These are phyloP conservation scores for Bombus confusus DNA, from an alignment of 1,140 invertebrate species.

Conservation along the genomic window DNA sequence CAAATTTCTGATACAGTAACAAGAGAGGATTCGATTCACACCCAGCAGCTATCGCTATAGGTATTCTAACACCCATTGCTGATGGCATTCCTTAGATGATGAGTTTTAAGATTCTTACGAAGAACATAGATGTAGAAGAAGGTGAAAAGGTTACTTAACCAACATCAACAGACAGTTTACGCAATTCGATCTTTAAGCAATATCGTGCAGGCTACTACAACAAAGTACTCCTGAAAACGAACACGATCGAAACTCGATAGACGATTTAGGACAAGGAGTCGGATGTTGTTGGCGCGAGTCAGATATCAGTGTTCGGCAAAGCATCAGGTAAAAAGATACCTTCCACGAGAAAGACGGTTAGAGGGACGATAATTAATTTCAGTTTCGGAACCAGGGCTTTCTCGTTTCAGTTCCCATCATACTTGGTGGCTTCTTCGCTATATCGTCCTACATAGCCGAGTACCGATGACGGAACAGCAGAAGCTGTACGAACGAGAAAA, in stretches of 20 bases:
- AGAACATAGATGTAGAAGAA: too few species aligned
- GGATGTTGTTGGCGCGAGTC: not conserved
- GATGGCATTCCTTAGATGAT: too few species aligned
- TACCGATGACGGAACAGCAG: constrained; percentile 1
- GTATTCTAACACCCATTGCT: too few species aligned
- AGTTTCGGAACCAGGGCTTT: constrained; percentile 55
- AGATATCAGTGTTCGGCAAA: not conserved
- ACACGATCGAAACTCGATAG: not conserved
- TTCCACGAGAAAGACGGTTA: constrained; percentile 12
- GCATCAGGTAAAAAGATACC: constrained; percentile 16
- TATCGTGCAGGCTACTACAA: not conserved
- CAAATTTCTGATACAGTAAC: too few species aligned
- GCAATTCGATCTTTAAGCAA: not conserved
- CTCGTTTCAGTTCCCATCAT: constrained; percentile 60
- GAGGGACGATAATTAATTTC: constrained; percentile 46
- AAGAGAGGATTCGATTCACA: too few species aligned
- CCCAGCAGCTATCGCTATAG: too few species aligned
- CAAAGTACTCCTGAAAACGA: not conserved
- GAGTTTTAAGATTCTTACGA: too few species aligned
- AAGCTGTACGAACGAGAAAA: not conserved
- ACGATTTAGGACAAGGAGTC: not conserved
- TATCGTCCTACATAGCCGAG: not conserved
- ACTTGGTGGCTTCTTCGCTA: not conserved
- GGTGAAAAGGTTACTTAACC: not conserved
- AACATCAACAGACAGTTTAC: not conserved